Percentiles rank a stretch among this genome's conserved stretches.
Evolutionary conservation across 2,113 vertebrate species (phyloP).

Genomic region (Dipodomys ordii): DNA sequence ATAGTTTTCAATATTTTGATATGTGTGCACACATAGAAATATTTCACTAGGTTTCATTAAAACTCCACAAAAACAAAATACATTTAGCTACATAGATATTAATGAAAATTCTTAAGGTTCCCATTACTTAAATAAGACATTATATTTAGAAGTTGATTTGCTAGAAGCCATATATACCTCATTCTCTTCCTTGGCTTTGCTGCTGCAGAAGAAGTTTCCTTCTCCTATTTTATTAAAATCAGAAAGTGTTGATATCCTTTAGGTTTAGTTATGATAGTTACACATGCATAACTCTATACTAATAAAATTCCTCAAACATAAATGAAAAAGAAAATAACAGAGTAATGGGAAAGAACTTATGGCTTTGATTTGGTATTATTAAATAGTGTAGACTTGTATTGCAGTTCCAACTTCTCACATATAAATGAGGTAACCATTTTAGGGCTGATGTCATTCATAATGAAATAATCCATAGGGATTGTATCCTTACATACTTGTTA

Average conservation of each 20-base stretch:
- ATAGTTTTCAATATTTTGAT: background rate
- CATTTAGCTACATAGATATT: background rate
- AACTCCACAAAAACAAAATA: background rate
- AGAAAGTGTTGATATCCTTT: background rate
- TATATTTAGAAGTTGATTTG: background rate
- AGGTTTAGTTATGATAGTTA: background rate
- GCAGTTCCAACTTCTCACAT: background rate
- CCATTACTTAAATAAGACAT: slow-evolving; percentile 20
- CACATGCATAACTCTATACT: background rate
- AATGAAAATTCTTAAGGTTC: background rate
- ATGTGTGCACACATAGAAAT: background rate
- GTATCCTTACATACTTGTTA: too few species aligned
- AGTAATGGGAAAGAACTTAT: background rate
- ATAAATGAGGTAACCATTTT: background rate
- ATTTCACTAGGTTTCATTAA: slow-evolving; percentile 12
- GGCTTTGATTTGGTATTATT: background rate
- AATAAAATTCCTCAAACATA: background rate
- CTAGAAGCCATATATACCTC: background rate
- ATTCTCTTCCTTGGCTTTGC: background rate
- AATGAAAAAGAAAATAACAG: background rate
- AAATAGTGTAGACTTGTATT: background rate
- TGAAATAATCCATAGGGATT: too few species aligned
- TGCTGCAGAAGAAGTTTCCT: slow-evolving; percentile 18
- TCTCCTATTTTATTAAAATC: background rate
- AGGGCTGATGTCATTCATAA: too few species aligned